Evolutionary conservation across 2,113 vertebrate species (phyloP).

Genomic region (Solenodon paradoxus): DNA sequence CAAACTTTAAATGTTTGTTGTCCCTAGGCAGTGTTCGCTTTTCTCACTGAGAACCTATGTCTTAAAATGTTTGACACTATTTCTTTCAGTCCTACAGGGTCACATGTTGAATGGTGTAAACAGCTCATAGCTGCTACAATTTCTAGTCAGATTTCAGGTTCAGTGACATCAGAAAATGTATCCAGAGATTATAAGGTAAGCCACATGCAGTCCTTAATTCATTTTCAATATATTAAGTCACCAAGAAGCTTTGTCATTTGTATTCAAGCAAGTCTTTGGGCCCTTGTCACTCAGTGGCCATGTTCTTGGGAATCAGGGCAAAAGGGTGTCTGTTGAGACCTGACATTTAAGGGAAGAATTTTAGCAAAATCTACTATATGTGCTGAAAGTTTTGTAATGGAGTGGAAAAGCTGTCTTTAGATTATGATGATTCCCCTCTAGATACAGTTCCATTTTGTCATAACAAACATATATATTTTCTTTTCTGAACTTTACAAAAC

Average conservation of each 20-base stretch:
- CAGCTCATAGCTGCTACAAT: slow-evolving; percentile 99
- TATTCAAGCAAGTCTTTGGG: not conserved
- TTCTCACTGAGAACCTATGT: slow-evolving; percentile 24
- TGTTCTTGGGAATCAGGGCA: not conserved
- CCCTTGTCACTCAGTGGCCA: not conserved
- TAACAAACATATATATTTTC: not conserved
- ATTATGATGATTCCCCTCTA: slow-evolving; percentile 23
- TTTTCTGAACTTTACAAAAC: slow-evolving; percentile 36
- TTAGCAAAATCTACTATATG: not conserved
- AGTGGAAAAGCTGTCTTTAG: not conserved
- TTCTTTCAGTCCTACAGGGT: slow-evolving; percentile 91
- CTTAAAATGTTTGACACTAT: slow-evolving; percentile 59
- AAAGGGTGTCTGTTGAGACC: not conserved
- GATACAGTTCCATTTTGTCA: not conserved
- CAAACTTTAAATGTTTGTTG: not conserved
- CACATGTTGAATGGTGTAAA: slow-evolving; percentile 99
- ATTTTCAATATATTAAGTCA: slow-evolving; percentile 23
- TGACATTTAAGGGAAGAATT: slow-evolving; percentile 18
- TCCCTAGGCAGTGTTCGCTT: not conserved
- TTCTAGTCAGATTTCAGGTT: slow-evolving; percentile 93
- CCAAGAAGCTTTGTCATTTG: not conserved
- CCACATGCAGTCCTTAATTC: slow-evolving; percentile 3
- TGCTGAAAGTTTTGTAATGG: slow-evolving; percentile 24
- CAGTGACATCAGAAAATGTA: slow-evolving; percentile 85
- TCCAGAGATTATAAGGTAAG: slow-evolving; percentile 92